These are phyloP conservation scores for Bombyx huttoni DNA, from an alignment of 2,888 invertebrate species.

Conservation along the genomic window DNA sequence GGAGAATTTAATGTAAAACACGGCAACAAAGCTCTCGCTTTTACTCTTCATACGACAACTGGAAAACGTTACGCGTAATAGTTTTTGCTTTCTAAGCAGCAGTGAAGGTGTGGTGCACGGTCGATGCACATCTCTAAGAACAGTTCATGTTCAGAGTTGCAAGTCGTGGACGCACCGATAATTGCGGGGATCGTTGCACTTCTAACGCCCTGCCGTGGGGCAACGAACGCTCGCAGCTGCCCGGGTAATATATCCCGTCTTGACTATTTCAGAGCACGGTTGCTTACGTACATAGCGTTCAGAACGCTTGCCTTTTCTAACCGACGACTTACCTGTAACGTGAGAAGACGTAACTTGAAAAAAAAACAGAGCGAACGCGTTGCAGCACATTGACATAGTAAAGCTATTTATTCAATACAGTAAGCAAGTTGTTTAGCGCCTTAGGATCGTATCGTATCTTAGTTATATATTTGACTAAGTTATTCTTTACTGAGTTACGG, in stretches of 20 bases:
- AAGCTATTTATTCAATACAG: no score
- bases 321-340: constrained; percentile 48
- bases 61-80: constrained; percentile 48
- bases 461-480: no score
- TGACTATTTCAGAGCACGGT: constrained; percentile 66
- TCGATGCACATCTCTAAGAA: constrained; percentile 34
- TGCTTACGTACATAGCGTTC: constrained; percentile 44
- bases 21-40: constrained; percentile 46
- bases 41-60: constrained; percentile 30
- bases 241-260: constrained; percentile 69
- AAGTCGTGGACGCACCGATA: constrained; percentile 34
- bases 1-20: constrained; percentile 12
- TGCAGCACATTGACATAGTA: neutral
- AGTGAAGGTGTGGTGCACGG: constrained; percentile 64
- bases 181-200: constrained; percentile 67
- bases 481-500: no score
- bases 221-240: constrained; percentile 69
- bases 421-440: no score
- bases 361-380: constrained; percentile 12
- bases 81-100: constrained; percentile 66
- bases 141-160: constrained; percentile 64
- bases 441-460: no score
- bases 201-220: constrained; percentile 64
- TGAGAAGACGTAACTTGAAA: constrained; percentile 23
- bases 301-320: constrained; percentile 28